phyloP scores from a whole-genome alignment of 2,888 invertebrate genomes.

The Pelosia muscerda region DNA sequence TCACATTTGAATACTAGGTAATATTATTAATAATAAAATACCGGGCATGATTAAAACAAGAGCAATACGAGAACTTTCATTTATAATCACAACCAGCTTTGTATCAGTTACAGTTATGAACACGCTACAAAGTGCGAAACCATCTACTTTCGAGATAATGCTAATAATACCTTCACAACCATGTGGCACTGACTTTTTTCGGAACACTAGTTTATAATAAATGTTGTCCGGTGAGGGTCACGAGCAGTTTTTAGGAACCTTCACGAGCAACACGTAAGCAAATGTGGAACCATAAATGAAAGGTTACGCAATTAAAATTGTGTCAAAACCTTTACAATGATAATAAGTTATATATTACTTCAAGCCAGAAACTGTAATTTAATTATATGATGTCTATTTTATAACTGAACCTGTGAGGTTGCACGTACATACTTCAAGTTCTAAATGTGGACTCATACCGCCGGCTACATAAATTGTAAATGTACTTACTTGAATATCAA shows the following conservation, averaged over 20 bases:
- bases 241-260: slow-evolving; percentile 80
- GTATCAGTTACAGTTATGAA: slow-evolving; percentile 27
- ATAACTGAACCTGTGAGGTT: slow-evolving; percentile 27
- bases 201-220: slow-evolving; percentile 50
- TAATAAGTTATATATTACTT: slow-evolving; percentile 22
- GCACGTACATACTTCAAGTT: slow-evolving; percentile 59
- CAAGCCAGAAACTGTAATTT: slow-evolving; percentile 12
- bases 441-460: slow-evolving; percentile 70
- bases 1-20: slow-evolving; percentile 1
- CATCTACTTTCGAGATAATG: slow-evolving; percentile 31
- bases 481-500: slow-evolving; percentile 76
- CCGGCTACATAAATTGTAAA: slow-evolving; percentile 64
- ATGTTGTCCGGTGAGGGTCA: slow-evolving; percentile 71
- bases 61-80: slow-evolving; percentile 36
- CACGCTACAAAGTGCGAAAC: slow-evolving; percentile 19
- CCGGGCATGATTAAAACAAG: slow-evolving; percentile 32
- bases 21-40: slow-evolving; percentile 23
- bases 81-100: slow-evolving; percentile 34
- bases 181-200: slow-evolving; percentile 65
- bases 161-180: slow-evolving; percentile 45
- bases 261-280: slow-evolving; percentile 86
- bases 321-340: slow-evolving; percentile 60
- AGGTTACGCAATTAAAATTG: slow-evolving; percentile 84
- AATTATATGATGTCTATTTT: slow-evolving; percentile 15
- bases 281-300: slow-evolving; percentile 80